phyloP scores from a whole-genome alignment of 2,797 vertebrate genomes.

The Sparidentex hasta region DNA sequence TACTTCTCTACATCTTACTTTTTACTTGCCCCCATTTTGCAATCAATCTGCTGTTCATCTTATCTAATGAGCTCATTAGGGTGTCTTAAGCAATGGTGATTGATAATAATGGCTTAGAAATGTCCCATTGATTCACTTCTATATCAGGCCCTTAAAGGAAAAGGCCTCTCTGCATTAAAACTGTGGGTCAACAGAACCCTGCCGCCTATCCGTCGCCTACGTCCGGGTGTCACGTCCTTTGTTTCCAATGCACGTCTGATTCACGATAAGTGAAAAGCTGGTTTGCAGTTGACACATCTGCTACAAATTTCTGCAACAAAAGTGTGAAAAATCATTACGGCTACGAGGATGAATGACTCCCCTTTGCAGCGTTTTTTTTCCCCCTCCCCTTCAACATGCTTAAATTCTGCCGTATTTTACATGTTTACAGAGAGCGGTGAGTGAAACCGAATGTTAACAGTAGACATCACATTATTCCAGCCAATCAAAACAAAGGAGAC shows the following conservation, averaged over 20 bases:
- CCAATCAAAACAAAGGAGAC: conserved; percentile 80
- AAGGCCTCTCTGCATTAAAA: conserved; percentile 61
- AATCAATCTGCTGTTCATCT: conserved; percentile 81
- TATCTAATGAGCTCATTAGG: conserved; percentile 84
- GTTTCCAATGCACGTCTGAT: conserved; percentile 35
- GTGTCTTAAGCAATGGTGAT: conserved; percentile 81
- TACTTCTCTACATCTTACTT: conserved; percentile 73
- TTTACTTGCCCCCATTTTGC: conserved; percentile 75
- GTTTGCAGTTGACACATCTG: conserved; percentile 47
- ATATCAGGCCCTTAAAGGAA: conserved; percentile 68
- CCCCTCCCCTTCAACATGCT: neutral
- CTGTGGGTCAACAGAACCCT: conserved; percentile 52
- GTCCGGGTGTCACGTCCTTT: conserved; percentile 46
- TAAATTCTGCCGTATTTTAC: conserved; percentile 38
- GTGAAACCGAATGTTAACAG: conserved; percentile 63
- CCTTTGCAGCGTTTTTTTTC: conserved; percentile 12
- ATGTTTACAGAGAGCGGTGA: conserved; percentile 52
- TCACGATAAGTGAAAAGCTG: conserved; percentile 16
- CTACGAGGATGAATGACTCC: conserved; percentile 26
- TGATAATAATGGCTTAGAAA: conserved; percentile 80
- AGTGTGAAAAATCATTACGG: conserved; percentile 26
- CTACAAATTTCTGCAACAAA: conserved; percentile 40
- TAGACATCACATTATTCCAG: conserved; percentile 65
- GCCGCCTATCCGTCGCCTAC: conserved; percentile 11
- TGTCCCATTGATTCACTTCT: conserved; percentile 77